These are phyloP conservation scores for Podarcis raffonei DNA, from an alignment of 2,113 vertebrate genomes.

Conservation along the genomic window DNA sequence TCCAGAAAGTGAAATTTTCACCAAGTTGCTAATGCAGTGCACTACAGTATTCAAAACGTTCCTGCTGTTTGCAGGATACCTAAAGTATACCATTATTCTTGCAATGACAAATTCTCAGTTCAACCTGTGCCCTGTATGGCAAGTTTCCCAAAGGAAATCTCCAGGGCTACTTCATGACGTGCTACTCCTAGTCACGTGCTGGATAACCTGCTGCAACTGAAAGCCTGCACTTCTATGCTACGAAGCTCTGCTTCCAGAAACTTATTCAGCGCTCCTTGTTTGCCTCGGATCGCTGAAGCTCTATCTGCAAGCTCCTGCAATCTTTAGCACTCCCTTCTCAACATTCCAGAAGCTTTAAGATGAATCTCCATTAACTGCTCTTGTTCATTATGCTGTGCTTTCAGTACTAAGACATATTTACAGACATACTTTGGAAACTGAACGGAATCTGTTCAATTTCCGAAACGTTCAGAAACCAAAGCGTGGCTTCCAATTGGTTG, in stretches of 20 bases:
- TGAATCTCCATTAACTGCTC: neutral
- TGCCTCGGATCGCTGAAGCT: neutral
- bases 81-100: neutral
- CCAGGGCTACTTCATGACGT: neutral
- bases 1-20: neutral
- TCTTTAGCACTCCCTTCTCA: neutral
- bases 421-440: too few relatives aligned
- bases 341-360: neutral
- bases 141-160: neutral
- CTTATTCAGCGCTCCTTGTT: neutral
- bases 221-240: neutral
- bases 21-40: neutral
- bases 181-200: neutral
- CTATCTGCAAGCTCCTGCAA: neutral
- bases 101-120: neutral
- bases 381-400: neutral
- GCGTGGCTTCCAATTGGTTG: too few relatives aligned
- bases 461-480: too few relatives aligned
- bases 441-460: too few relatives aligned
- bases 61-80: neutral
- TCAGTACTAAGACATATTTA: neutral
- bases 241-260: constrained; percentile 6
- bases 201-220: neutral
- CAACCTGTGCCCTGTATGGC: neutral
- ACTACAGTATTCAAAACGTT: neutral